phyloP scores from a whole-genome alignment of 2,888 invertebrate genomes.

The Athalia cordata region DNA sequence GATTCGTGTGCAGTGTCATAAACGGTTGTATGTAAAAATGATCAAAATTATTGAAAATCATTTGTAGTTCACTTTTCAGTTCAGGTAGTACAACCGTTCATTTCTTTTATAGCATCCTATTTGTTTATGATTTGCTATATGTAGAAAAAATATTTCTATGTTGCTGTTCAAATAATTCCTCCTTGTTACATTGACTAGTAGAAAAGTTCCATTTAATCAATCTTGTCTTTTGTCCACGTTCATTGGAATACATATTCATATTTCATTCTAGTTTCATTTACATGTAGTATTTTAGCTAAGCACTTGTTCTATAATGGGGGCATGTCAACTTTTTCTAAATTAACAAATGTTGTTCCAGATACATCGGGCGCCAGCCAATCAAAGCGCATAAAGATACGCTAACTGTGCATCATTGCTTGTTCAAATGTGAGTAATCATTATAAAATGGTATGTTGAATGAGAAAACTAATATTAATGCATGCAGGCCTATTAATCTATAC shows the following conservation, averaged over 20 bases:
- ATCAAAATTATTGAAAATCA: background rate
- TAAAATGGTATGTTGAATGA: conserved; percentile 51
- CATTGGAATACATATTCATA: background rate
- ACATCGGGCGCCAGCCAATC: conserved; percentile 65
- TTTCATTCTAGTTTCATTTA: background rate
- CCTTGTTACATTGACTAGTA: no score
- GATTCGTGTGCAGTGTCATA: conserved; percentile 30
- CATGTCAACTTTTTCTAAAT: background rate
- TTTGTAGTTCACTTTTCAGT: conserved; percentile 3
- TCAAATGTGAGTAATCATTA: conserved; percentile 57
- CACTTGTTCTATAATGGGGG: background rate
- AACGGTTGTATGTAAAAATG: background rate
- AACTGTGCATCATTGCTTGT: conserved; percentile 67
- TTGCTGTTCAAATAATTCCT: no score
- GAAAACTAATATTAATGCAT: conserved; percentile 60
- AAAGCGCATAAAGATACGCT: conserved; percentile 71
- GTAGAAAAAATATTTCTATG: no score
- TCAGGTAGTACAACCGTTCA: background rate
- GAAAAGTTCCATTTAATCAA: no score
- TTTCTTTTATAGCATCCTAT: no score
- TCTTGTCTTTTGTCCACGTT: no score
- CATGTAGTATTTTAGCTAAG: no score
- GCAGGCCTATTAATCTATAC: conserved; percentile 67
- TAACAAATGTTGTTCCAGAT: conserved; percentile 60
- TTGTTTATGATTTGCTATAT: no score